Percentiles rank a stretch among this genome's conserved stretches.
phyloP scores from a whole-genome alignment of 2,888 invertebrate genomes.

The Orchesella flavescens region DNA sequence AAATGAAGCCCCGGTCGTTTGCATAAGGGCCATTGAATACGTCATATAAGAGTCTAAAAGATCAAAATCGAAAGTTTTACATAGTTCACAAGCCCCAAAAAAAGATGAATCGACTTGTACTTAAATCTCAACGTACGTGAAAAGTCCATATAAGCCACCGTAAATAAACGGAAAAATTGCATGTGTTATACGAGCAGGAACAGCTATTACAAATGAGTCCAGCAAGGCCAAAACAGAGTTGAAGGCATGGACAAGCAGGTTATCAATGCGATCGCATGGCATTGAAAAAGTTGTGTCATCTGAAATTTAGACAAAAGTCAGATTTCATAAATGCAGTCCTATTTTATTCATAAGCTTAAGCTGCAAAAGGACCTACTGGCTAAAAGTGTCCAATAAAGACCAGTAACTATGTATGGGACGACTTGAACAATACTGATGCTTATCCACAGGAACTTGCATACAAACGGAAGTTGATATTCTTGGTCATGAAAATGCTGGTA shows the following conservation, averaged over 20 bases:
- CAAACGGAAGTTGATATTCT: slow-evolving; percentile 16
- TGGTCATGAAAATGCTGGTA: slow-evolving; percentile 5
- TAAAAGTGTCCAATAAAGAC: slow-evolving; percentile 48
- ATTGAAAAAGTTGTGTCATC: background rate
- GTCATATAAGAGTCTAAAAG: slow-evolving; percentile 54
- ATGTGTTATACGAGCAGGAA: slow-evolving; percentile 63
- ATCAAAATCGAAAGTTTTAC: background rate
- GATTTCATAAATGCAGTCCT: too few relatives aligned
- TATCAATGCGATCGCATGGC: slow-evolving; percentile 15
- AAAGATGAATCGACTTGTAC: background rate
- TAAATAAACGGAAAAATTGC: slow-evolving; percentile 54
- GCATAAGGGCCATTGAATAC: slow-evolving; percentile 51
- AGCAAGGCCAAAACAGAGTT: slow-evolving; percentile 61
- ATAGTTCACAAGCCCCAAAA: background rate
- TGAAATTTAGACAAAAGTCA: background rate
- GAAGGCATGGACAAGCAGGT: slow-evolving; percentile 58
- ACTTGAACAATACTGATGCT: slow-evolving; percentile 55
- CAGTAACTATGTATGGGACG: slow-evolving; percentile 60
- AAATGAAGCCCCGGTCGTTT: slow-evolving; percentile 52
- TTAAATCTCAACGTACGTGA: slow-evolving; percentile 47
- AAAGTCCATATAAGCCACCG: slow-evolving; percentile 46
- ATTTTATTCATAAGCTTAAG: too few relatives aligned
- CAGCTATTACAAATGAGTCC: slow-evolving; percentile 60
- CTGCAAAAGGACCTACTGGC: background rate
- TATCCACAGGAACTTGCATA: slow-evolving; percentile 63